Base-by-base conservation (phyloP, 2,113 vertebrate species). In the Onychostoma macrolepis region DNA sequence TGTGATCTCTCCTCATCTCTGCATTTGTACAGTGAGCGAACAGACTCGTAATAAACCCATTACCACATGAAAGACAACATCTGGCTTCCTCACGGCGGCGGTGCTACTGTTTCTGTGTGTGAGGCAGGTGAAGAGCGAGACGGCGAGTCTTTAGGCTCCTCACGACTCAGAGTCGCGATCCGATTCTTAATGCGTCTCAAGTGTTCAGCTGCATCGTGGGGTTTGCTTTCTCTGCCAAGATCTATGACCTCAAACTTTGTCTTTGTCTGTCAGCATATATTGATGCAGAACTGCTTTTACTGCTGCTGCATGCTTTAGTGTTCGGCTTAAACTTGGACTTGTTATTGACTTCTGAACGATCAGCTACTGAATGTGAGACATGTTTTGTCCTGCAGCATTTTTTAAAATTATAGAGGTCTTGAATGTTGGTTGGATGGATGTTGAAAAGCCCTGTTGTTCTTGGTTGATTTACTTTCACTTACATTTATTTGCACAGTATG, bases 51-150 rank as follows among this genome's bases (percentile, higher is more conserved):
- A 94, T 92, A 94, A 94, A 91, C 87, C 89, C 90, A 92, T 95
- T 94, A 94, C 85, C 92, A 93, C 93, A 94, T 91, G 93, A 94
- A 93, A 93, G 92, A 90, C 89, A 92, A 91, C 93, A 94, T 93
- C 93, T 95, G 93, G 90, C 88, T 80, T 50, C 75, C 45, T 78
- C 8, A 4, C 11, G 28, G 28, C 28, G n/a, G n/a, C 26, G 8
- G 28, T 11, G 48, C 26, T 53, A 28, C 48, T 24, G 76, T 56
- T 30, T 78, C 13, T 33, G 76, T 19, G 75, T 50, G 28, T 3
- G 19, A 78, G 76, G 21, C 76, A 56, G 45, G 76, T 78, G 48
- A 78, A 78, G 48, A 78, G 13, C 13, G 26, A 30, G 26, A 50
- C 7, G 3, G 3, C 1, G 17, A 71, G 69, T 76, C 72, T 76